Conservation (phyloP, 2,888 invertebrate genomes). For the Julus scandinavius region DNA sequence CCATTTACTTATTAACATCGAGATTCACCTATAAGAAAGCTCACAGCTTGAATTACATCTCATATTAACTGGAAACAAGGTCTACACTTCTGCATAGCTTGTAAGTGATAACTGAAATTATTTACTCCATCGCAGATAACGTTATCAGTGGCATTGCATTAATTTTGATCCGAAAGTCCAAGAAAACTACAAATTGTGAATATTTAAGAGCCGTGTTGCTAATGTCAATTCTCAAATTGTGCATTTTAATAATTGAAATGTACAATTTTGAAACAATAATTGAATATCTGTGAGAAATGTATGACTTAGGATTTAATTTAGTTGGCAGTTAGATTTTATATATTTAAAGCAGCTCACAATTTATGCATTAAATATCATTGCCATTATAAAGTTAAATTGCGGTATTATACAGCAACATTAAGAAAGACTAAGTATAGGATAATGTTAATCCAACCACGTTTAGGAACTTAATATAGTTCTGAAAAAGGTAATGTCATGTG, state of each 20-base stretch:
- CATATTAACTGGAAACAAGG: neutral
- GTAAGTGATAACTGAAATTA: slow-evolving; percentile 31
- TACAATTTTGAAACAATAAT: too few species aligned
- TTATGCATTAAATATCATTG: neutral
- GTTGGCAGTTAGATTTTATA: too few species aligned
- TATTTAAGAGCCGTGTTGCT: too few species aligned
- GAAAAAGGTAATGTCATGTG: neutral
- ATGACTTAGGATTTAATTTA: too few species aligned
- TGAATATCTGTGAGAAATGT: too few species aligned
- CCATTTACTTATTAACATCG: neutral
- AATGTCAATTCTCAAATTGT: too few species aligned
- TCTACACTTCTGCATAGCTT: neutral
- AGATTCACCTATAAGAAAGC: neutral
- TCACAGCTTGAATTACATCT: neutral
- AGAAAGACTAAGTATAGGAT: too few species aligned
- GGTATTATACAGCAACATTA: neutral
- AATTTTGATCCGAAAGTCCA: neutral
- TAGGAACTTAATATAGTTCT: neutral
- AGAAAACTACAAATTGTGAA: too few species aligned
- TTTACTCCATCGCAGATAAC: neutral
- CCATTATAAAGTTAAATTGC: neutral
- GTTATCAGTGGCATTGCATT: neutral
- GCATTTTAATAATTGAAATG: too few species aligned
- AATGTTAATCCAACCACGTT: too few species aligned
- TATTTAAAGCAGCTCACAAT: too few species aligned